Base-by-base conservation (phyloP, 2,113 vertebrate genomes). In the Istiophorus platypterus region DNA sequence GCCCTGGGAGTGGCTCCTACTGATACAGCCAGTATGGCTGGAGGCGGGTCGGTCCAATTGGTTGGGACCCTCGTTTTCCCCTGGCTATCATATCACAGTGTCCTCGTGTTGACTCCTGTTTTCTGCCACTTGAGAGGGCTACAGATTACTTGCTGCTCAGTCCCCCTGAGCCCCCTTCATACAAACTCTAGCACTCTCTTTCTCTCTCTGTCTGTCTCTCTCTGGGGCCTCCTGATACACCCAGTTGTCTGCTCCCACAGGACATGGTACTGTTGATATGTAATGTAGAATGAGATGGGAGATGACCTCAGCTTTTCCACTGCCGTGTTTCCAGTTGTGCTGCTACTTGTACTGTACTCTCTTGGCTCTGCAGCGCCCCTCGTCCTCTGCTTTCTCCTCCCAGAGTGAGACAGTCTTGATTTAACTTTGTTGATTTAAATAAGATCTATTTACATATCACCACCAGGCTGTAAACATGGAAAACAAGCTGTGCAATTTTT, bases 31-130 rank as follows among this genome's bases (percentile, higher is more conserved):
- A 54, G 47, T 39, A 57, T 82, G 79, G 75, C 86, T 90, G 80
- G 72, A 84, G 73, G 76, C 86, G 71, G 80, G 58, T 65, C 17
- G 71, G 80, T 66, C 79, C 88, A 77, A 71, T 82, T 83, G 87
- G 82, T 80, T 70, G 70, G 70, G 78, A 84, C 76, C 74, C 69
- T 18, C 11, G 22, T 47, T 78, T 74, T 31, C 86, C 86, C 82
- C 72, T 24, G 70, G 90, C 85, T 92, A 93, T 90, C 82, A 80
- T 87, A 94, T 93, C 92, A 61, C 82, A 4, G 26, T 87, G 92
- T 94, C 93, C 93, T 92, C 92, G 86, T 86, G 86, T 88, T 93
- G 93, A 93, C 92, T 93, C 92, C 85, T 88, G 80, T 80, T 85
- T 77, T 78, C 85, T 82, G 91, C 87, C 82, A 85, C 85, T 90